Conservation (phyloP, 2,113 vertebrate genomes). For the Telmatochromis brachygnathus region DNA sequence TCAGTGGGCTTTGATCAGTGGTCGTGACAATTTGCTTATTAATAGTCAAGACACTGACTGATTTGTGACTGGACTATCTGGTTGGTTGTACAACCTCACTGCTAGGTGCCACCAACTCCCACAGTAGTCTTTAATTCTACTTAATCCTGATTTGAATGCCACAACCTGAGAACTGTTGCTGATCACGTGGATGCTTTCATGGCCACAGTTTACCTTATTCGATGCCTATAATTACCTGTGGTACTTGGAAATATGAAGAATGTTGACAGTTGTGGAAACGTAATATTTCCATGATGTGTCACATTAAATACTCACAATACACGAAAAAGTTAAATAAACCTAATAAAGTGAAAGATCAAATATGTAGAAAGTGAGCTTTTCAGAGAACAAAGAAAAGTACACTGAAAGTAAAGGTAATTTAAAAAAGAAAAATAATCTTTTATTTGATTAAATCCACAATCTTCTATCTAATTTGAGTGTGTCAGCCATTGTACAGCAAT, state of each 20-base stretch:
- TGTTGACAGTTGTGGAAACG: background rate
- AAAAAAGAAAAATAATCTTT: background rate
- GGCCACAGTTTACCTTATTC: background rate
- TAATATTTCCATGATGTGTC: background rate
- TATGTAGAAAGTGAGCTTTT: background rate
- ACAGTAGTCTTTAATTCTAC: background rate
- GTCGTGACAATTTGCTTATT: fast-evolving
- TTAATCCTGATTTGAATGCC: background rate
- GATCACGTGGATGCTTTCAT: background rate
- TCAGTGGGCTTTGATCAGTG: background rate
- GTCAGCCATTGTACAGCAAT: background rate
- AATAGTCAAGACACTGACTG: fast-evolving
- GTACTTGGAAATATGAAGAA: background rate
- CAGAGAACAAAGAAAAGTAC: background rate
- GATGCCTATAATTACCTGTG: background rate
- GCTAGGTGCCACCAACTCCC: background rate
- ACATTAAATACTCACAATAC: background rate
- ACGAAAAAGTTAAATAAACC: background rate
- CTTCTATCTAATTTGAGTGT: fast-evolving
- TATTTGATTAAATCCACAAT: background rate
- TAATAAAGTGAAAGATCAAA: background rate
- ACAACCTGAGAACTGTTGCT: background rate
- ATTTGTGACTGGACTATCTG: background rate
- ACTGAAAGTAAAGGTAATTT: background rate
- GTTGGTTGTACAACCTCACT: background rate